Conservation (phyloP, 2,797 vertebrate genomes). For the Crocodylus rhombifer region DNA sequence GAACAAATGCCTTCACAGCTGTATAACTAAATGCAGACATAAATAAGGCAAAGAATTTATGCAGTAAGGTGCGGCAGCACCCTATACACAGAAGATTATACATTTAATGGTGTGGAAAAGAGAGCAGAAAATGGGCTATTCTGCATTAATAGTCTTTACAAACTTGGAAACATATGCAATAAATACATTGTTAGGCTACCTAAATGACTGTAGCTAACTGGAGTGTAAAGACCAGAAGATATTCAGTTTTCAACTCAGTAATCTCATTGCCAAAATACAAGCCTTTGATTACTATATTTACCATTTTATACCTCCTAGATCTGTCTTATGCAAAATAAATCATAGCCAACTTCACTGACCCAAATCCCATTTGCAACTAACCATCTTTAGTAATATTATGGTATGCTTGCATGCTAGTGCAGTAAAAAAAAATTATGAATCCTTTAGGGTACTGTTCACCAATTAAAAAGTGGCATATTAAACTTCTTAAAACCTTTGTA, state of each 20-base stretch:
- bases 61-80: conserved; percentile 84
- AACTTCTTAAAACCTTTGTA: conserved; percentile 81
- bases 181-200: conserved; percentile 80
- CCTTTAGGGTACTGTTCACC: conserved; percentile 79
- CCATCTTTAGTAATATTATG: conserved; percentile 59
- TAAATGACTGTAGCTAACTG: conserved; percentile 53
- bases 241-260: conserved; percentile 34
- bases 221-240: conserved; percentile 60
- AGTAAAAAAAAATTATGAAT: conserved; percentile 72
- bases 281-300: conserved; percentile 65
- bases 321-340: conserved; percentile 75
- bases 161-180: conserved; percentile 72
- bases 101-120: conserved; percentile 82
- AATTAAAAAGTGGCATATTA: conserved; percentile 83
- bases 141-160: conserved; percentile 87
- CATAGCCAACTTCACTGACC: conserved; percentile 71
- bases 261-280: conserved; percentile 43
- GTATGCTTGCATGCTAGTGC: conserved; percentile 63
- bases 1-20: conserved; percentile 84
- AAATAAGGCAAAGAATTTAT: conserved; percentile 86
- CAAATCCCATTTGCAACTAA: conserved; percentile 79
- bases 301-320: conserved; percentile 45
- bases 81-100: conserved; percentile 81
- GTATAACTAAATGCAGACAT: conserved; percentile 84
- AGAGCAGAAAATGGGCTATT: conserved; percentile 80